Evolutionary conservation across 2,113 vertebrate genomes (phyloP).

Genomic region (Poecilia latipinna): DNA sequence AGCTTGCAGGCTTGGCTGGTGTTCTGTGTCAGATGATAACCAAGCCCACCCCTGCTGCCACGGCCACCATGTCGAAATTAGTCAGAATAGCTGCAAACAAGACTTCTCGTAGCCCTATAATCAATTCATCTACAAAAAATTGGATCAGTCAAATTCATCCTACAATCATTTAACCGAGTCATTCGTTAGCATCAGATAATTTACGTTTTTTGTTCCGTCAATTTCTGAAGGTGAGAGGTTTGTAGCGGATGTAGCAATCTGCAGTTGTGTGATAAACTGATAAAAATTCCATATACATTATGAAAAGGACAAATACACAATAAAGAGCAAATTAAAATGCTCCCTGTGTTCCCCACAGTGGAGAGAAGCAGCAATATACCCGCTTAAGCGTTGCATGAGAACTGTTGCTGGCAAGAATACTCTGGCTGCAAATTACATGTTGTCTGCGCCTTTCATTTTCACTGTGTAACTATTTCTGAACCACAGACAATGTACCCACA

Average conservation of each 20-base stretch:
- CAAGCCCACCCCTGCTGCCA: conserved; percentile 62
- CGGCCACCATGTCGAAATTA: conserved; percentile 66
- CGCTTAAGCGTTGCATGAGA: conserved; percentile 4
- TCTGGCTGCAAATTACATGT: conserved; percentile 10
- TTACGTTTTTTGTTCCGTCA: conserved; percentile 20
- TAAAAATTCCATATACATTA: background rate
- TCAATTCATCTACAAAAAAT: conserved; percentile 54
- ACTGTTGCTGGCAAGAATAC: conserved; percentile 11
- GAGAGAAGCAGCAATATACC: background rate
- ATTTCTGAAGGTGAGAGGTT: conserved; percentile 44
- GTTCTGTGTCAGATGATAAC: conserved; percentile 60
- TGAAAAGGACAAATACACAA: background rate
- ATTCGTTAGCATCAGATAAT: conserved; percentile 25
- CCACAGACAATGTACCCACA: conserved; percentile 12
- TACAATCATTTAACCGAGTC: conserved; percentile 30
- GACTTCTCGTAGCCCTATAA: conserved; percentile 55
- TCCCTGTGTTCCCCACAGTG: background rate
- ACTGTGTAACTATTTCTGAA: conserved; percentile 19
- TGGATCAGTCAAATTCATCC: conserved; percentile 57
- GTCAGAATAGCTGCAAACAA: conserved; percentile 58
- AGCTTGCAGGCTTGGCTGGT: conserved; percentile 65
- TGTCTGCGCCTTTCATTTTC: conserved; percentile 27
- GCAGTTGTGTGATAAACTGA: conserved; percentile 20
- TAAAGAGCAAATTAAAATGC: background rate
- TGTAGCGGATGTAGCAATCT: conserved; percentile 1